phyloP scores from a whole-genome alignment of 2,113 vertebrate species.

The Pitta sordida region DNA sequence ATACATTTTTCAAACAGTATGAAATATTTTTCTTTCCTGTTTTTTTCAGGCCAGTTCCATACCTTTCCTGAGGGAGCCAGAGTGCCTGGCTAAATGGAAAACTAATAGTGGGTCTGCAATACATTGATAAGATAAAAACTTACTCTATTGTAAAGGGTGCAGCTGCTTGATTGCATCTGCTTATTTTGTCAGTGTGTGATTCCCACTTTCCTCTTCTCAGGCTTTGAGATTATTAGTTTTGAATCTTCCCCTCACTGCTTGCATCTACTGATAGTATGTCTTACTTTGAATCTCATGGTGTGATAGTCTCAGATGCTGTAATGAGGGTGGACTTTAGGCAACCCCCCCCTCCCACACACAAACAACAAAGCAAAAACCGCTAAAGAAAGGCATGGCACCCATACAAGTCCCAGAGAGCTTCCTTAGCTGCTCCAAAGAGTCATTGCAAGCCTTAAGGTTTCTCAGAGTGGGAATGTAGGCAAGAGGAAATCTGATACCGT shows the following conservation, averaged over 20 bases:
- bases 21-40: neutral
- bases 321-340: neutral
- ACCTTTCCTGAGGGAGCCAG: neutral
- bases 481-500: neutral
- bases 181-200: conserved; percentile 5
- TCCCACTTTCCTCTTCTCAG: neutral
- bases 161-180: conserved; percentile 32
- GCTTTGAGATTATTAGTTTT: neutral
- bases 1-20: neutral
- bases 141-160: neutral
- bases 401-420: neutral
- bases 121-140: conserved; percentile 32
- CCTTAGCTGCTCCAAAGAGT: neutral
- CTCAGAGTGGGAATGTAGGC: neutral
- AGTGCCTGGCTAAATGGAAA: conserved; percentile 1
- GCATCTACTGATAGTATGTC: neutral
- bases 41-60: neutral
- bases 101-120: conserved; percentile 4
- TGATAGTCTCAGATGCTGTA: neutral
- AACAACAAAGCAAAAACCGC: conserved; percentile 2
- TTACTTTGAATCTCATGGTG: neutral
- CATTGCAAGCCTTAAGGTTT: neutral
- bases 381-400: neutral
- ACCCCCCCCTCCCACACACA: neutral
- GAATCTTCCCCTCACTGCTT: neutral